Conservation (phyloP, 2,113 vertebrate genomes). For the Orycteropus afer region DNA sequence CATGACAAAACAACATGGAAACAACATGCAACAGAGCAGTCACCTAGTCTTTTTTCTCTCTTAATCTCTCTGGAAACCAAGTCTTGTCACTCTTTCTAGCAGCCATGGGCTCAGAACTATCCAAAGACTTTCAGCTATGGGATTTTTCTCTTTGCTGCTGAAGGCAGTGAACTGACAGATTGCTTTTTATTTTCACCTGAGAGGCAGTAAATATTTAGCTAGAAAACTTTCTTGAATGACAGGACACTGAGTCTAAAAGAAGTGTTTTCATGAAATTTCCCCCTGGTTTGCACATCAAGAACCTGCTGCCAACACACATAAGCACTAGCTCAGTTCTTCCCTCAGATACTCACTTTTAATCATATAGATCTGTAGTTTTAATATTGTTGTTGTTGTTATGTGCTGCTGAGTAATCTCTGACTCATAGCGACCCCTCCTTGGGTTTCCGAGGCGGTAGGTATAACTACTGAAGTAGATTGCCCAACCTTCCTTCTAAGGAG, state of each 20-base stretch:
- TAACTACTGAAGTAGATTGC: too few species aligned
- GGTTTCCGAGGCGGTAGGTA: too few species aligned
- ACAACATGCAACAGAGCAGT: not conserved
- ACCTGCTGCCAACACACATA: not conserved
- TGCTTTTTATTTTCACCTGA: constrained; percentile 25
- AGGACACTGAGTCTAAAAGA: constrained; percentile 20
- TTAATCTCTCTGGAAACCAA: not conserved
- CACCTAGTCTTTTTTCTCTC: not conserved
- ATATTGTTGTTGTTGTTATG: too few species aligned
- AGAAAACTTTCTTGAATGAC: constrained; percentile 28
- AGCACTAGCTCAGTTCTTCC: not conserved
- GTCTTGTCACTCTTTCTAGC: not conserved
- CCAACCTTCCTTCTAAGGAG: too few species aligned
- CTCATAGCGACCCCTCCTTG: too few species aligned
- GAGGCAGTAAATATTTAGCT: constrained; percentile 24
- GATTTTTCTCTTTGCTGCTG: not conserved
- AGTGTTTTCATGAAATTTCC: constrained; percentile 39
- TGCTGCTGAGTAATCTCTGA: too few species aligned
- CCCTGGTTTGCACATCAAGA: not conserved
- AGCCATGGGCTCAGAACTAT: not conserved
- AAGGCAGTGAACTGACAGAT: constrained; percentile 22
- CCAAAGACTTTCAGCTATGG: not conserved
- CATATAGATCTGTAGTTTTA: not conserved
- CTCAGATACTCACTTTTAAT: not conserved
- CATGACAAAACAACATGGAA: not conserved